Base-by-base conservation (phyloP, 2,113 vertebrate species). In the Hyperopisus bebe region DNA sequence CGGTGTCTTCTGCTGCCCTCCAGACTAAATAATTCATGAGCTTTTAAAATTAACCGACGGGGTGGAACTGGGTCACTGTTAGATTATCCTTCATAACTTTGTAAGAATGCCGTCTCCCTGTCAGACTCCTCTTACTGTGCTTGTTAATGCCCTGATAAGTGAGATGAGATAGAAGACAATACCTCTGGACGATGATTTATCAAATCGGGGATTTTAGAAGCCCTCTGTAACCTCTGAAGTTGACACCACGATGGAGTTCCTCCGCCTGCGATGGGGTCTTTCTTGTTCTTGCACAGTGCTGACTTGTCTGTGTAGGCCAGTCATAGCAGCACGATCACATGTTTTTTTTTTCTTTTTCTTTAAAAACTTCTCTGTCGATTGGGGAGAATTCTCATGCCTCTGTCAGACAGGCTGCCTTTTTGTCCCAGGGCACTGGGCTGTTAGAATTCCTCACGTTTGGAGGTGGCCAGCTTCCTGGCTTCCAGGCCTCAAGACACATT, bases 21-120 rank as follows among this genome's bases (percentile, higher is more conserved):
- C 85, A 86, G 27, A 86, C 44, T 46, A 86, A 86, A 86, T 86
- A 86, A 86, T 86, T 86, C 44, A 86, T 51, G 13, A 31, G 27
- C 44, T 31, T 85, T 85, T 85, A 85, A 85, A 85, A 85, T 86
- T 35, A 86, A 86, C 48, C 48, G 5, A 2, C 53, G 24, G 3
- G 27, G 13, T n/a, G 48, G 85, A 53, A 86, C 85, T 86, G 85
- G 46, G 85, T 86, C 85, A 86, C 15, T 31, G 48, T 47, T 35
- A 15, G 47, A 86, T 86, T 19, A 21, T 58, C 9, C 46, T 51
- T 35, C 50, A 9, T 84, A 21, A 24, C 44, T 84, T 24, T 24
- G 39, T 84, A 24, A 44, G 39, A 84, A 24, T 47, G 39, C 19
- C 11, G 5, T 19, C 39, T 83, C 44, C 21, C 39, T 17, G 77